Base-by-base conservation (phyloP, 2,113 vertebrate species). In the Tachuris rubrigastra region DNA sequence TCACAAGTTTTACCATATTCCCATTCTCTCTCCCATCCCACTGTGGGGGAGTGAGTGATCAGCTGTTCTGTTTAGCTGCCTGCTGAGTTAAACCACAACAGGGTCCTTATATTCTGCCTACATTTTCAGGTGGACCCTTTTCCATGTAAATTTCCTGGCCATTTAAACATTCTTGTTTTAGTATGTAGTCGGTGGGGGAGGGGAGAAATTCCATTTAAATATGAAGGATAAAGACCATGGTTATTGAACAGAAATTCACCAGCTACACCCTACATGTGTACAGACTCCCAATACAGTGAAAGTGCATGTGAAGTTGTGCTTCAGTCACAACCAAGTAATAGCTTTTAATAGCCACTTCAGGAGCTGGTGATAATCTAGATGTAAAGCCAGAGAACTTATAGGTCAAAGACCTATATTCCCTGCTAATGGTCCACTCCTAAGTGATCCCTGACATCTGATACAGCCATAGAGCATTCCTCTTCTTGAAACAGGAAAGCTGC, bases 171-270 rank as follows among this genome's bases (percentile, higher is more conserved):
- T 41, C 33, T 35, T 44, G 6, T 86, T 89, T 80, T 16, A 27
- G 6, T 1, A 3, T 28, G 28, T 7, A 22, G 9, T 24, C n/a
- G n/a, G n/a, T n/a, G n/a, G 33, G 18, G 7, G 8, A 7, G 6
- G 3, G n/a, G n/a, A n/a, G n/a, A n/a, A n/a, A 46, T 58, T 65
- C 49, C 31, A 42, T 58, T 66, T 59, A 67, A 66, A 74, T 12
- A 41, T 24, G 63, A 81, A 44, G 6, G 14, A 44, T 44, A 44
- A 44, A 44, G 42, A 44, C 42, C 42, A 6, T 42, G 42, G 42
- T 42, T 17, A 42, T 42, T 42, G 17, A 42, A 42, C 42, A 42
- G 42, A 94, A 86, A 58, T 23, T 44, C 46, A 67, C 12, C 31
- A 66, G 59, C n/a, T 80, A 21, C 24, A 49, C 50, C 20, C 41